Conservation (phyloP, 2,888 invertebrate species). For the Isoperla grammatica region DNA sequence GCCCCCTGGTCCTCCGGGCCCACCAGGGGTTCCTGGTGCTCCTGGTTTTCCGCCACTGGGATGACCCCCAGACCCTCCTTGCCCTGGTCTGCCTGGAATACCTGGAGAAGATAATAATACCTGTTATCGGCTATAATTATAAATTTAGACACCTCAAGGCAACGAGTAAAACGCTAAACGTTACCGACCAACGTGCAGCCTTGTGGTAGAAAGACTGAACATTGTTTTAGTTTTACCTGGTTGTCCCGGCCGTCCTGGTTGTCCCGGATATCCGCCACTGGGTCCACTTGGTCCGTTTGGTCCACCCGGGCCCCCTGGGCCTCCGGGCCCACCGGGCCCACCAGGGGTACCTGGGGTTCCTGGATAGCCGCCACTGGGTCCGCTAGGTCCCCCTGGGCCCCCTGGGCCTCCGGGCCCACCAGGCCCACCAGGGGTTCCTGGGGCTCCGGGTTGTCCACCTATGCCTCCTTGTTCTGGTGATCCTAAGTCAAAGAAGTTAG, state of each 20-base stretch:
- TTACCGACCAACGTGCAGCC: too few relatives aligned
- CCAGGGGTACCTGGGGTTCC: slow-evolving; percentile 27
- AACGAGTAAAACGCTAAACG: too few relatives aligned
- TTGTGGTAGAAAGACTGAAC: slow-evolving; percentile 29
- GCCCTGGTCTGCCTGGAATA: slow-evolving; percentile 36
- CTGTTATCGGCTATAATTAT: too few relatives aligned
- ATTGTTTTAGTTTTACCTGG: slow-evolving; percentile 36
- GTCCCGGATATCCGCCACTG: slow-evolving; percentile 38
- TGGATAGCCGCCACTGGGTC: slow-evolving; percentile 31
- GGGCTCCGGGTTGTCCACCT: slow-evolving; percentile 40
- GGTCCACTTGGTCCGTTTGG: slow-evolving; percentile 39
- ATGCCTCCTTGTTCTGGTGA: slow-evolving; percentile 36
- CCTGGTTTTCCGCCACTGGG: slow-evolving; percentile 38
- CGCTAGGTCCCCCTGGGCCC: slow-evolving; percentile 31
- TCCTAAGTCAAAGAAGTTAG: too few relatives aligned
- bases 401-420: slow-evolving; percentile 40
- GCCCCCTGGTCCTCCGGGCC: slow-evolving; percentile 41
- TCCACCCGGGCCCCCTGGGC: slow-evolving; percentile 39
- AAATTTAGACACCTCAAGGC: too few relatives aligned
- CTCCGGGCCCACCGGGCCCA: slow-evolving; percentile 36
- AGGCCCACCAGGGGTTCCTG: slow-evolving; percentile 40
- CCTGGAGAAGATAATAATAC: slow-evolving; percentile 27
- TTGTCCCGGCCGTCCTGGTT: slow-evolving; percentile 38
- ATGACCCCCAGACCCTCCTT: slow-evolving; percentile 36
- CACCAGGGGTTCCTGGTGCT: slow-evolving; percentile 40